Evolutionary conservation across 2,797 vertebrate species (phyloP).

Genomic region (Pseudochirops corinnae): DNA sequence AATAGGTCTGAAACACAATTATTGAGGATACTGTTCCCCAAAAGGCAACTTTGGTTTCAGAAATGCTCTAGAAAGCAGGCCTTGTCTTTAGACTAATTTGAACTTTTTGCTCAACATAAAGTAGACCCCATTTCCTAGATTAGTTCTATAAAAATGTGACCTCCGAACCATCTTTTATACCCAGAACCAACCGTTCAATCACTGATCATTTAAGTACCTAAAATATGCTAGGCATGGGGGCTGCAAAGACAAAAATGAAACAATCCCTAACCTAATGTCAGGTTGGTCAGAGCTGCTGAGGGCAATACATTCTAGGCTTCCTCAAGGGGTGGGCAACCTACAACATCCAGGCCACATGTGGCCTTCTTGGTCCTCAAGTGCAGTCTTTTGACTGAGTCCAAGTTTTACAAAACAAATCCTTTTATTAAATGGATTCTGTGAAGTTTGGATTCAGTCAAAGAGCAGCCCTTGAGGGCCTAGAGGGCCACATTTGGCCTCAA

Average conservation of each 20-base stretch:
- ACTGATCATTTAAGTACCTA: background rate
- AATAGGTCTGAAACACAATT: background rate
- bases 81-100: background rate
- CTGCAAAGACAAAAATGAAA: background rate
- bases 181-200: background rate
- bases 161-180: background rate
- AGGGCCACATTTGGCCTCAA: no score
- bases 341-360: no score
- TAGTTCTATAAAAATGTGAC: background rate
- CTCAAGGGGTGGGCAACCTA: background rate
- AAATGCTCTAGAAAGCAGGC: background rate
- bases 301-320: background rate
- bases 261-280: background rate
- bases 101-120: background rate
- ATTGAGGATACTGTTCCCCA: background rate
- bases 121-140: background rate
- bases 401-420: no score
- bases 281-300: background rate
- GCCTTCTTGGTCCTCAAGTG: no score
- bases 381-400: no score
- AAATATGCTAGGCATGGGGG: background rate
- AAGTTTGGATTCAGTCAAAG: no score
- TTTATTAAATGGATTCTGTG: no score
- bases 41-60: constrained; percentile 3
- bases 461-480: no score